phyloP scores from a whole-genome alignment of 2,888 invertebrate genomes.

The Phytoseiulus persimilis region DNA sequence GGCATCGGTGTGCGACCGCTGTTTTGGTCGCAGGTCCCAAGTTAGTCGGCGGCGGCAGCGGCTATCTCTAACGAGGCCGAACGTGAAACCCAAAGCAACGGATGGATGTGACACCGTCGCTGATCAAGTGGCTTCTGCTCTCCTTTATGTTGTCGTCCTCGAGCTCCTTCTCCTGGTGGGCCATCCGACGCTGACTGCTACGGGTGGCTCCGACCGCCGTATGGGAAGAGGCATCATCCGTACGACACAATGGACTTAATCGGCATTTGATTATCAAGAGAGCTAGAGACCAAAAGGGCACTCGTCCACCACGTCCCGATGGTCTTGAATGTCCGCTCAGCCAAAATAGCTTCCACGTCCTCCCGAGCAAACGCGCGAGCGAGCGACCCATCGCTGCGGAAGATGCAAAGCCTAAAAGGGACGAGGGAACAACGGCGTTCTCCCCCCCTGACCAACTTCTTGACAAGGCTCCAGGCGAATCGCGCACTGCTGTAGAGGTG shows the following conservation, averaged over 20 bases:
- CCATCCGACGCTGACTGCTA: neutral
- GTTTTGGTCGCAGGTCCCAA: neutral
- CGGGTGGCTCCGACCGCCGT: neutral
- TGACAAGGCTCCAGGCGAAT: no score
- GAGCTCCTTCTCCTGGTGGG: neutral
- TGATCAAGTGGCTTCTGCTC: conserved; percentile 32
- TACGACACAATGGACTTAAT: conserved; percentile 20
- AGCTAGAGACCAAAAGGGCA: neutral
- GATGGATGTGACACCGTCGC: conserved; percentile 36
- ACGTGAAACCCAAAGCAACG: neutral
- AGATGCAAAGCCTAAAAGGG: neutral
- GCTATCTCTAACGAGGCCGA: neutral
- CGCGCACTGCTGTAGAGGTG: no score
- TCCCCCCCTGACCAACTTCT: neutral
- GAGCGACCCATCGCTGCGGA: neutral
- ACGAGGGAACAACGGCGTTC: neutral
- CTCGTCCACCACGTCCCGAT: neutral
- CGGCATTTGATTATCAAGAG: conserved; percentile 35
- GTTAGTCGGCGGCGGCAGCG: neutral
- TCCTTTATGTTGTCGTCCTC: neutral
- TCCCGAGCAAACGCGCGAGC: neutral
- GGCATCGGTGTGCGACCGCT: neutral
- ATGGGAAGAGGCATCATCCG: neutral
- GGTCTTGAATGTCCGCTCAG: neutral
- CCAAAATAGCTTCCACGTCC: neutral